Evolutionary conservation across 2,797 vertebrate species (phyloP).

Genomic region (Paguma larvata): DNA sequence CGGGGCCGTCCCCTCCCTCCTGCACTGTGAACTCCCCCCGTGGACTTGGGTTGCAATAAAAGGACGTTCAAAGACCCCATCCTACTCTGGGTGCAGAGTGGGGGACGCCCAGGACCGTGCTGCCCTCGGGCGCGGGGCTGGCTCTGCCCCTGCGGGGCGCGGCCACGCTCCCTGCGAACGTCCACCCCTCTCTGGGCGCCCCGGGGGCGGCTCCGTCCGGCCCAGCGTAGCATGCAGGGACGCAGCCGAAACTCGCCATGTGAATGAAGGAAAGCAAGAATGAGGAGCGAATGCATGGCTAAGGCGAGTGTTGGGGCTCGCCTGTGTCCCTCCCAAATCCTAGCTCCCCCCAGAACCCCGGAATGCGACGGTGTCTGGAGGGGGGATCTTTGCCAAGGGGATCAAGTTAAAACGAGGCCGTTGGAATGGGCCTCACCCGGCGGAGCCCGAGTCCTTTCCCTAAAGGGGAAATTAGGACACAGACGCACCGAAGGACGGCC

Average conservation of each 20-base stretch:
- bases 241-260: rapidly evolving
- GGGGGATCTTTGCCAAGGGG: background rate
- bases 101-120: rapidly evolving
- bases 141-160: rapidly evolving
- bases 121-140: rapidly evolving
- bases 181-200: rapidly evolving
- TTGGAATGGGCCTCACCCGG: rapidly evolving
- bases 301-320: rapidly evolving
- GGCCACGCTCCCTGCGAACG: rapidly evolving
- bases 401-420: rapidly evolving
- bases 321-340: rapidly evolving
- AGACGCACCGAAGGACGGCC: rapidly evolving
- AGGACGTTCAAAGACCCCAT: rapidly evolving
- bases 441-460: rapidly evolving
- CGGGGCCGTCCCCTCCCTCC: rapidly evolving
- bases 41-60: background rate
- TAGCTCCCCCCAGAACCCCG: background rate
- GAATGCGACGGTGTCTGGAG: background rate
- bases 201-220: rapidly evolving
- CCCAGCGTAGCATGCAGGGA: too few species aligned
- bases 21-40: rapidly evolving
- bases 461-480: background rate
- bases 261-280: rapidly evolving
- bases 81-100: rapidly evolving
- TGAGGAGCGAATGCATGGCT: rapidly evolving